Conservation (phyloP, 2,888 invertebrate genomes). For the Trichopria drosophilae region DNA sequence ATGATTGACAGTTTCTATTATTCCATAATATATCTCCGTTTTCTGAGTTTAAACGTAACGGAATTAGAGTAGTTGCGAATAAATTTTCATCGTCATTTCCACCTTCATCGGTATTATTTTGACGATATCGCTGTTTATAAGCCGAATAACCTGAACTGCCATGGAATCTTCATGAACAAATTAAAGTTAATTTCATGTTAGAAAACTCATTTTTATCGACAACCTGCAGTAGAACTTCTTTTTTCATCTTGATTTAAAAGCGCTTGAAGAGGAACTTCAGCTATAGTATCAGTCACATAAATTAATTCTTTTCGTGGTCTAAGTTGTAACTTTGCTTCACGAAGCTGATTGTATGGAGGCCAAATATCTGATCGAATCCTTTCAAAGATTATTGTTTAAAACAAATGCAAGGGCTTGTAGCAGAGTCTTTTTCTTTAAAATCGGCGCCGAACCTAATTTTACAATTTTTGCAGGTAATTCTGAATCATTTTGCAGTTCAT, state of each 20-base stretch:
- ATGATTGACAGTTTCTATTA: background rate
- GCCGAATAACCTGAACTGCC: slow-evolving; percentile 9
- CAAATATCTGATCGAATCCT: background rate
- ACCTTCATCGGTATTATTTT: background rate
- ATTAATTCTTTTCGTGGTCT: slow-evolving; percentile 15
- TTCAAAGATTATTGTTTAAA: too few relatives aligned
- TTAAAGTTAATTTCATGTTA: slow-evolving; percentile 11
- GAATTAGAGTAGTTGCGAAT: background rate
- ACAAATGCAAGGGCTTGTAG: background rate
- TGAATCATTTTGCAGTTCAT: background rate
- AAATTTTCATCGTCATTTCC: too few relatives aligned
- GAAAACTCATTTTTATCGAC: slow-evolving; percentile 3
- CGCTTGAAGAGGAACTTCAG: too few relatives aligned
- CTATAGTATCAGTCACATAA: slow-evolving; percentile 7
- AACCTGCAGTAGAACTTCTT: slow-evolving; percentile 11
- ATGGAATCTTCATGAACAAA: slow-evolving; percentile 12
- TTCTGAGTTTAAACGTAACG: background rate
- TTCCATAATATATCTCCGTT: background rate
- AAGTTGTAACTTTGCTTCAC: slow-evolving; percentile 11
- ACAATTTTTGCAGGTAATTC: background rate
- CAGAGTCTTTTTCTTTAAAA: background rate
- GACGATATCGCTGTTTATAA: slow-evolving; percentile 3
- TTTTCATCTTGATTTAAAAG: slow-evolving; percentile 18
- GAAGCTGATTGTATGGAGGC: slow-evolving; percentile 3
- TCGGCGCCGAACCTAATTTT: too few relatives aligned